Conservation (phyloP, 1,140 invertebrate genomes). For the Eulimnadia texana region DNA sequence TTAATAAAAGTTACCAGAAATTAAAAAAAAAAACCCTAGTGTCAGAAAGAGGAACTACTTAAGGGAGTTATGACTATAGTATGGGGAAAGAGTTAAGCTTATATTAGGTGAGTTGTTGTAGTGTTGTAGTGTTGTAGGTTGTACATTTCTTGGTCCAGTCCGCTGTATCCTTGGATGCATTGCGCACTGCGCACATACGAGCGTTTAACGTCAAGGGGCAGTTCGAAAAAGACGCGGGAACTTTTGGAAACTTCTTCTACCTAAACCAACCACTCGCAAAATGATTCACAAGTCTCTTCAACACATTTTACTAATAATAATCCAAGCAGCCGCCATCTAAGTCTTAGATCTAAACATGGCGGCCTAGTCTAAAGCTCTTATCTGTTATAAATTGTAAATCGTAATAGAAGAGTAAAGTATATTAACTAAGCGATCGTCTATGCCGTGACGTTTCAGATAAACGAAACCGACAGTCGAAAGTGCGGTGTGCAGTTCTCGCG, state of each 20-base stretch:
- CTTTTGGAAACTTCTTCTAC: background rate
- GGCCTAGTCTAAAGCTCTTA: too few relatives aligned
- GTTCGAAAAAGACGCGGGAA: background rate
- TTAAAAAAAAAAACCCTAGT: too few relatives aligned
- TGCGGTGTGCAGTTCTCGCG: constrained; percentile 13
- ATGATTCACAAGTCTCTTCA: too few relatives aligned
- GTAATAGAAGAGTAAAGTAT: background rate
- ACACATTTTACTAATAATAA: too few relatives aligned
- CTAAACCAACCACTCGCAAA: too few relatives aligned
- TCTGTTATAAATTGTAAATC: background rate
- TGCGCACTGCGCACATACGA: background rate
- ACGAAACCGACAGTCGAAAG: constrained; percentile 17
- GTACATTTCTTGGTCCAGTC: constrained; percentile 9
- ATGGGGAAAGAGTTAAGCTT: background rate
- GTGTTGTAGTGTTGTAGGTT: too few relatives aligned
- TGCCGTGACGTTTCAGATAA: constrained; percentile 17
- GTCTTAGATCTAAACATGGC: too few relatives aligned
- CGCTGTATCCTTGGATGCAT: constrained; percentile 6
- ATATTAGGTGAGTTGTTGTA: background rate
- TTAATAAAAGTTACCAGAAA: too few relatives aligned
- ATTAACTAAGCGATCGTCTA: constrained; percentile 10
- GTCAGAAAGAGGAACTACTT: too few relatives aligned
- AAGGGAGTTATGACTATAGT: background rate
- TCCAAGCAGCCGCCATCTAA: too few relatives aligned
- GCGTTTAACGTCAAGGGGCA: background rate